Evolutionary conservation across 2,888 invertebrate genomes (phyloP).

Genomic region (Orthosia incerta): DNA sequence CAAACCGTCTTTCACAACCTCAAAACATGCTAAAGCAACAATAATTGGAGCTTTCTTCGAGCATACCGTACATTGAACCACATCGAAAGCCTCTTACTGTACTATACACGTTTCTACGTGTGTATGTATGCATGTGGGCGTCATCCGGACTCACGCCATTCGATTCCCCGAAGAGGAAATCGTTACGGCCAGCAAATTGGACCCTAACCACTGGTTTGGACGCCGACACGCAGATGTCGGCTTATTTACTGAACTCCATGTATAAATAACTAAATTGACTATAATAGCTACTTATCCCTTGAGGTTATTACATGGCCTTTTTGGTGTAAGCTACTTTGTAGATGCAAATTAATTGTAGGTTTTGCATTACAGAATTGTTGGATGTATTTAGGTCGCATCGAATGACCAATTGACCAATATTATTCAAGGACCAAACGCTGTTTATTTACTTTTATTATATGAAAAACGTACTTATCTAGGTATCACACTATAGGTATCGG

Average conservation of each 20-base stretch:
- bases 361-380: background rate
- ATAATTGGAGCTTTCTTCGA: slow-evolving; percentile 64
- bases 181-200: slow-evolving; percentile 90
- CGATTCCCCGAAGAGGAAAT: slow-evolving; percentile 91
- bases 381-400: too few species aligned
- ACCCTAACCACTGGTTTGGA: slow-evolving; percentile 88
- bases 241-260: slow-evolving; percentile 77
- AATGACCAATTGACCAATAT: background rate
- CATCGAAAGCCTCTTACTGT: slow-evolving; percentile 52
- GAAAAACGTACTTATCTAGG: background rate
- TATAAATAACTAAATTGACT: slow-evolving; percentile 75
- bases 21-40: slow-evolving; percentile 45
- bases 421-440: background rate
- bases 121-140: slow-evolving; percentile 78
- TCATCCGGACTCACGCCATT: slow-evolving; percentile 88
- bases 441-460: background rate
- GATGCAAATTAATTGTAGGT: slow-evolving; percentile 14
- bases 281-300: slow-evolving; percentile 69
- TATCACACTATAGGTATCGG: too few species aligned
- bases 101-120: slow-evolving; percentile 56
- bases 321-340: slow-evolving; percentile 31
- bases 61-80: slow-evolving; percentile 60
- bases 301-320: slow-evolving; percentile 48
- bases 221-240: slow-evolving; percentile 83
- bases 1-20: slow-evolving; percentile 18